Base-by-base conservation (phyloP, 1,140 invertebrate genomes). In the Aradophagus sp. region DNA sequence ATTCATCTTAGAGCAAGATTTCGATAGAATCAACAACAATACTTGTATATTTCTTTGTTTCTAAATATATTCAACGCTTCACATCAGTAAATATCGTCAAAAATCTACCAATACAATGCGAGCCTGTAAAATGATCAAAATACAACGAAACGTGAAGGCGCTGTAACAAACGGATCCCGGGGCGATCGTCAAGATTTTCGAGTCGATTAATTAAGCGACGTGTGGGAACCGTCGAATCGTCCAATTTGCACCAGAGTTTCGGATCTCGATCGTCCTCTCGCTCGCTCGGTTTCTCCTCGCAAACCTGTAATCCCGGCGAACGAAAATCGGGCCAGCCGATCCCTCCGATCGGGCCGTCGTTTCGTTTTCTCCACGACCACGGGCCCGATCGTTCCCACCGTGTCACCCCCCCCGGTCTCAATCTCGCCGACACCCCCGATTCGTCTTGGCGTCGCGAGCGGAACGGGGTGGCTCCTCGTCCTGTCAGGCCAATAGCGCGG, bases 161-260 rank as follows among this genome's bases (percentile, higher is more conserved):
- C 74, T 70, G 66, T 69, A 41, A 73, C 63, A 50, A 75, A 42
- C 55, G 62, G 77, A 79, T 80, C 78, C 78, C 52, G 48, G 59
- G 79, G 79, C 80, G 82, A 84, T 85, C 79, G 81, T 75, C 75
- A 78, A 83, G 81, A 86, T 86, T 84, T 84, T 82, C 77, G 79
- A 82, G 84, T 86, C 82, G 84, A 86, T 86, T 84, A 86, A 86
- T 86, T 86, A 85, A 82, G 78, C 80, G 78, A 75, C 80, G 83
- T 86, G 84, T 86, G 84, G 84, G 84, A 86, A 86, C 83, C 81
- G 77, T 81, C 71, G 39, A 77, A 59, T 59, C 32, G 32, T 65
- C 67, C 68, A 48, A 81, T 81, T 79, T 73, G 66, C 76, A 79
- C 76, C 62, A 76, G 71, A 75, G 80, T 69, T 77, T 80, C 78